A percentile compares a stretch with the other conserved stretches of the same genome.
These are phyloP conservation scores for Cinclus cinclus DNA, from an alignment of 2,113 vertebrate species.

Conservation along the genomic window DNA sequence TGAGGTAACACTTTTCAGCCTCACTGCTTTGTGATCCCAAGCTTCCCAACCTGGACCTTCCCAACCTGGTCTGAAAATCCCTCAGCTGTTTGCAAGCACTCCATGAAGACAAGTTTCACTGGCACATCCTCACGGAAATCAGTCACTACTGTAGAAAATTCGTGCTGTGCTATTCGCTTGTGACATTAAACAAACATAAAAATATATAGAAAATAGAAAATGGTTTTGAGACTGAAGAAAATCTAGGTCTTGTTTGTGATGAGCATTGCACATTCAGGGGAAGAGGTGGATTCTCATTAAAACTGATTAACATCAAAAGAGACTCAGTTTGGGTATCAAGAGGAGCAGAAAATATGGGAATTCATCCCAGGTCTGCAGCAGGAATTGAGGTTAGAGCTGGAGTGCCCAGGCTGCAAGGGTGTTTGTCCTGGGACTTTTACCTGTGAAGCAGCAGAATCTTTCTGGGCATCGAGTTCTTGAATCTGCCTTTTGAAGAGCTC, in stretches of 20 bases:
- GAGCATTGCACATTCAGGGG: background rate
- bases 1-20: background rate
- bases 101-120: background rate
- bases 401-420: background rate
- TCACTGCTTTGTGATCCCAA: background rate
- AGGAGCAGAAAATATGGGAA: background rate
- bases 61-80: background rate
- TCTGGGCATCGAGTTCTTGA: conserved; percentile 44
- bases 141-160: background rate
- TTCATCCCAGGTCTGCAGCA: background rate
- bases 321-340: background rate
- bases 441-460: conserved; percentile 27
- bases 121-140: background rate
- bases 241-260: background rate
- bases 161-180: background rate
- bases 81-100: background rate
- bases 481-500: conserved; percentile 86
- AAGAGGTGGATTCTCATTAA: background rate
- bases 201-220: background rate
- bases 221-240: background rate
- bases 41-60: background rate
- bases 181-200: background rate
- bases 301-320: background rate
- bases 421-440: conserved; percentile 44
- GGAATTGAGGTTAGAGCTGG: background rate